These are phyloP conservation scores for Callipepla squamata DNA, from an alignment of 2,113 vertebrate genomes.

Conservation along the genomic window DNA sequence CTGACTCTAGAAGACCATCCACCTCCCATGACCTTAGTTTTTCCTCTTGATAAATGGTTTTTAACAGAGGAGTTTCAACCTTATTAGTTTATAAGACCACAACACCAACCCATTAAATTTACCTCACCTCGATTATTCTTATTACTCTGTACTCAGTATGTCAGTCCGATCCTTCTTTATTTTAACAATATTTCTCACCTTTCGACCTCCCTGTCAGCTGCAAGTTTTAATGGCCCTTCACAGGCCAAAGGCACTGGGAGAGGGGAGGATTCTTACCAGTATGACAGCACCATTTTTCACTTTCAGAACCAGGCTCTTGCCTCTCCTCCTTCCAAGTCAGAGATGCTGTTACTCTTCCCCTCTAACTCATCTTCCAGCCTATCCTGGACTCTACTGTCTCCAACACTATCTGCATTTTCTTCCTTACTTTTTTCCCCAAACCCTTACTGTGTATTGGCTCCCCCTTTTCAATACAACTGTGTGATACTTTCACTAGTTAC, in stretches of 20 bases:
- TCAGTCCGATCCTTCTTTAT: not conserved
- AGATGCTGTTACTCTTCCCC: not conserved
- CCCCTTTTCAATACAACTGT: not conserved
- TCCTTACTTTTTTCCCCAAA: not conserved
- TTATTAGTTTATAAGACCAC: not conserved
- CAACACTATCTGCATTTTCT: not conserved
- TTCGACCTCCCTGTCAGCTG: not conserved
- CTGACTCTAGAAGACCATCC: too few relatives aligned
- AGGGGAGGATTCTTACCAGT: not conserved
- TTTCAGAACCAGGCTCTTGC: not conserved
- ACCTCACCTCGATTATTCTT: not conserved
- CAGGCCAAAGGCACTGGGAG: not conserved
- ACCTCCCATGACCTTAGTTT: not conserved
- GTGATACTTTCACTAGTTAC: not conserved
- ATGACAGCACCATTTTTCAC: not conserved
- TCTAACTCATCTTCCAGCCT: not conserved
- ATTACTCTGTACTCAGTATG: not conserved
- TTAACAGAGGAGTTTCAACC: not conserved
- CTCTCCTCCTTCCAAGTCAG: not conserved
- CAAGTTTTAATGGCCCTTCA: not conserved
- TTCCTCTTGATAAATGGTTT: not conserved
- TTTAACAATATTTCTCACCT: not conserved
- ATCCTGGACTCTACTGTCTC: not conserved
- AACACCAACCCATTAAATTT: not conserved
- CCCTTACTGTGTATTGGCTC: fast-evolving